phyloP scores from a whole-genome alignment of 2,888 invertebrate genomes.

The Camponotus fellah region DNA sequence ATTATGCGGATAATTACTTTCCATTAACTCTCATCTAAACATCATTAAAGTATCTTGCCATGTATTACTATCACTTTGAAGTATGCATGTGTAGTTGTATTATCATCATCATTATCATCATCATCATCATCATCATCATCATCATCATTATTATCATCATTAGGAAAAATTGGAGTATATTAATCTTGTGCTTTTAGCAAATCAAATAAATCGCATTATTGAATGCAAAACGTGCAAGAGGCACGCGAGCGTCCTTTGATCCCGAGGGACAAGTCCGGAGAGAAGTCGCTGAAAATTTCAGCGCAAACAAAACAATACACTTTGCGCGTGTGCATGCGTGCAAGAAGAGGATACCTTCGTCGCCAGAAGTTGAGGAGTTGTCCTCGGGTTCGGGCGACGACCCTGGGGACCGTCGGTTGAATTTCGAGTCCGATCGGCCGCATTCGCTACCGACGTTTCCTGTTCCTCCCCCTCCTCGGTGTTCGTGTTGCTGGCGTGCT shows the following conservation, averaged over 20 bases:
- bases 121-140: neutral
- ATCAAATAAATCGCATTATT: neutral
- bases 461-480: slow-evolving; percentile 40
- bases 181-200: neutral
- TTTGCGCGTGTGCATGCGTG: slow-evolving; percentile 18
- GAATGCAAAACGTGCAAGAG: neutral
- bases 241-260: neutral
- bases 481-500: slow-evolving; percentile 59
- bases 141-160: neutral
- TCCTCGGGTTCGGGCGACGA: slow-evolving; percentile 84
- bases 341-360: slow-evolving; percentile 82
- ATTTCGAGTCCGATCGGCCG: slow-evolving; percentile 66
- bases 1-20: neutral
- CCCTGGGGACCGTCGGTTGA: slow-evolving; percentile 75
- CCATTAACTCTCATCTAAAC: slow-evolving; percentile 4
- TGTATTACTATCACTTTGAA: neutral
- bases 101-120: neutral
- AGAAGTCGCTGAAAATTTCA: slow-evolving; percentile 25
- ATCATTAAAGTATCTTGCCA: neutral
- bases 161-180: neutral
- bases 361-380: slow-evolving; percentile 84
- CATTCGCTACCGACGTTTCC: slow-evolving; percentile 62
- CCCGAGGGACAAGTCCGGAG: neutral
- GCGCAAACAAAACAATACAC: neutral
- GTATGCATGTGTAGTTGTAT: neutral